Evolutionary conservation across 2,888 invertebrate species (phyloP).

Genomic region (Agrochola lychnidis): DNA sequence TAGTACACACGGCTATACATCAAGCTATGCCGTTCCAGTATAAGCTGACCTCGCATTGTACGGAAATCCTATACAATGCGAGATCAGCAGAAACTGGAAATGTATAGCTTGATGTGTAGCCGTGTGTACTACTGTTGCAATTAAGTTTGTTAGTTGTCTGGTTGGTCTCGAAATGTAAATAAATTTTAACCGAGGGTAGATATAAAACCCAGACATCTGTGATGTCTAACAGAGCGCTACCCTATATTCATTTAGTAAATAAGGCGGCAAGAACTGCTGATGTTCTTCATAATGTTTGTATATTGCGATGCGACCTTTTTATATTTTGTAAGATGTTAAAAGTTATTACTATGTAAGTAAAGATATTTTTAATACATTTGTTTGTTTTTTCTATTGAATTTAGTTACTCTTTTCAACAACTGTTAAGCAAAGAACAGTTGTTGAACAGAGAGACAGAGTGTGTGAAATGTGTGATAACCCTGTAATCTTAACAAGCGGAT

Average conservation of each 20-base stretch:
- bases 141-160: neutral
- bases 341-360: conserved; percentile 59
- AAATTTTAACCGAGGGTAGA: neutral
- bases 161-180: neutral
- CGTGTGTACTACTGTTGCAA: neutral
- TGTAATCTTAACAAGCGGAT: conserved; percentile 8
- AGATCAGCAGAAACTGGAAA: too few species aligned
- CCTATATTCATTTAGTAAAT: conserved; percentile 12
- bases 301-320: conserved; percentile 1
- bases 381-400: neutral
- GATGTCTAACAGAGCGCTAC: conserved; percentile 2
- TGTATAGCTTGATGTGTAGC: too few species aligned
- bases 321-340: conserved; percentile 16
- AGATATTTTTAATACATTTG: conserved; percentile 32
- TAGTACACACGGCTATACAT: too few species aligned
- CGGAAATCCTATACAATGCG: too few species aligned
- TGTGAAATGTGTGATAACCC: neutral
- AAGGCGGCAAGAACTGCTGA: neutral
- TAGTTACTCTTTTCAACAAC: too few species aligned
- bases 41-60: too few species aligned
- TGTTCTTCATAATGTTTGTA: conserved; percentile 31
- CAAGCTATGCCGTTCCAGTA: too few species aligned
- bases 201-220: conserved; percentile 1
- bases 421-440: neutral
- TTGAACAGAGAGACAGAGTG: neutral